Evolutionary conservation across 2,113 vertebrate genomes (phyloP).

Genomic region (Grammomys surdaster): DNA sequence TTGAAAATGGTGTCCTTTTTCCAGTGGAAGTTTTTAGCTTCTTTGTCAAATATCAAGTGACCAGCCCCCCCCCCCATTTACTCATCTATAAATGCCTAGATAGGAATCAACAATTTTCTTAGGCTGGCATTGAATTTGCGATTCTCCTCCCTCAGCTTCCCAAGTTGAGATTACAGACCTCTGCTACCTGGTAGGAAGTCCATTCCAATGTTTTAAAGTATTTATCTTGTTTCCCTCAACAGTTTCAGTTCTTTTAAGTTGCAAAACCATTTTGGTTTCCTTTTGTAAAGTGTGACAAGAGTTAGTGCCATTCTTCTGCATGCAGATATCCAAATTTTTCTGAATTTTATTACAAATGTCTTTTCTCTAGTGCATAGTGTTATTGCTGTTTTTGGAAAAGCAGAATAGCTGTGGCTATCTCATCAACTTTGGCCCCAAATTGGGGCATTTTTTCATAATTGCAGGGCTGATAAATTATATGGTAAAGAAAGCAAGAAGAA

Average conservation of each 20-base stretch:
- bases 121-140: background rate
- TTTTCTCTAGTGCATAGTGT: background rate
- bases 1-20: no score
- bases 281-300: background rate
- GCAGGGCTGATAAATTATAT: background rate
- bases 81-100: background rate
- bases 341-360: background rate
- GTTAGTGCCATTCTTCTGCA: background rate
- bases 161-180: background rate
- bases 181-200: no score
- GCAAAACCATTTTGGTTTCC: background rate
- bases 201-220: background rate
- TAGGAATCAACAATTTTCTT: background rate
- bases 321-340: background rate
- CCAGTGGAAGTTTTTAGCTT: no score
- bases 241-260: background rate
- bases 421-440: background rate
- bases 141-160: background rate
- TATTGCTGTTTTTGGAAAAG: background rate
- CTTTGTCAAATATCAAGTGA: no score
- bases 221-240: background rate
- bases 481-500: background rate
- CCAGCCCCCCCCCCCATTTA: background rate
- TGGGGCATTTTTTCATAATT: background rate
- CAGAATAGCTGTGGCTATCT: background rate